These are phyloP conservation scores for Dione juno DNA, from an alignment of 2,888 invertebrate species.

Conservation along the genomic window DNA sequence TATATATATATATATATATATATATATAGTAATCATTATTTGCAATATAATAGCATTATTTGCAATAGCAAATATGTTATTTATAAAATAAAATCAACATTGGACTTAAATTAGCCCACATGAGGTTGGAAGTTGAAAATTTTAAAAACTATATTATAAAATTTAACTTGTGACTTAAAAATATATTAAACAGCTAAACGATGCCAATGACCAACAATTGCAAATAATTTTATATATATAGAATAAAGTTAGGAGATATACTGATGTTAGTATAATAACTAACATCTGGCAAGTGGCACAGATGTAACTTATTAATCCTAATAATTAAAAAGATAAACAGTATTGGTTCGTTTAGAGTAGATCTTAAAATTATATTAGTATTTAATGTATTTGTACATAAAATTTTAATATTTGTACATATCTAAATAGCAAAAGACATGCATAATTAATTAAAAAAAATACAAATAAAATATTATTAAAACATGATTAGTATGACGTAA, in stretches of 20 bases:
- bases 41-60: no score
- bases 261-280: not conserved
- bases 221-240: not conserved
- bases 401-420: not conserved
- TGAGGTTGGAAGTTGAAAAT: not conserved
- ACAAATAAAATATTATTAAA: slow-evolving; percentile 24
- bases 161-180: slow-evolving; percentile 13
- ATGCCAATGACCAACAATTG: slow-evolving; percentile 9
- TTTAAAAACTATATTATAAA: slow-evolving; percentile 10
- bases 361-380: slow-evolving; percentile 9
- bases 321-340: not conserved
- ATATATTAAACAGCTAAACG: not conserved
- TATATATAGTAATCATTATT: no score
- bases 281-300: slow-evolving; percentile 7
- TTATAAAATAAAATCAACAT: not conserved
- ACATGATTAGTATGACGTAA: slow-evolving; percentile 12
- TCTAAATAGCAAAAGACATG: slow-evolving; percentile 31
- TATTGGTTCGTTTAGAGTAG: not conserved
- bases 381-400: slow-evolving; percentile 26
- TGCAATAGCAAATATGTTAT: not conserved
- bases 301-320: not conserved
- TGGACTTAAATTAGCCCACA: not conserved
- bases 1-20: no score
- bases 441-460: slow-evolving; percentile 9
- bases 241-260: not conserved